Conservation (phyloP, 2,888 invertebrate genomes). For the Diaperis boleti region DNA sequence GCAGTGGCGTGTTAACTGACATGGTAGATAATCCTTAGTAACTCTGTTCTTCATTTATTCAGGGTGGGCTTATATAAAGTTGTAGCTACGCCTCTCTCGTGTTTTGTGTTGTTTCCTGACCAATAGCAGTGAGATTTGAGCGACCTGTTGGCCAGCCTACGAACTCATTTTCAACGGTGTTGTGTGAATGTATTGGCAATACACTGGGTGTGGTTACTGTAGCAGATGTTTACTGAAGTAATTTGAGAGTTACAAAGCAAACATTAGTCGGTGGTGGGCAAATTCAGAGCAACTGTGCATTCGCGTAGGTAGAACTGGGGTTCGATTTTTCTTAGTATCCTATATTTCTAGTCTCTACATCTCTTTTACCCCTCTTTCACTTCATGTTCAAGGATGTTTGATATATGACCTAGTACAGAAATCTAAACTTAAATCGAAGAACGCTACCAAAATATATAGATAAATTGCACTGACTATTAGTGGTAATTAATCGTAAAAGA, state of each 20-base stretch:
- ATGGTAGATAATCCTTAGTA: constrained; percentile 34
- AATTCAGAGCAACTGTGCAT: not conserved
- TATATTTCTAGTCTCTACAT: too few relatives aligned
- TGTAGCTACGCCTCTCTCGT: constrained; percentile 49
- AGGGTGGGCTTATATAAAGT: constrained; percentile 51
- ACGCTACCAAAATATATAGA: too few relatives aligned
- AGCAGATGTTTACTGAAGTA: constrained; percentile 40
- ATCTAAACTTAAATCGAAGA: too few relatives aligned
- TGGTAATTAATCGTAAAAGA: too few relatives aligned
- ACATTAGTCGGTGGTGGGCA: constrained; percentile 4
- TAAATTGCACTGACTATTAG: too few relatives aligned
- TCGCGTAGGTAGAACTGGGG: not conserved
- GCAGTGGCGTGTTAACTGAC: constrained; percentile 10
- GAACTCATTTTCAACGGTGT: constrained; percentile 34
- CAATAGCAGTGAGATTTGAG: constrained; percentile 35
- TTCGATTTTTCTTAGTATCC: not conserved
- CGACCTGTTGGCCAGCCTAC: constrained; percentile 41
- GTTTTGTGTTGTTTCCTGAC: constrained; percentile 41
- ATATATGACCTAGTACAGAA: too few relatives aligned
- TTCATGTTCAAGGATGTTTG: too few relatives aligned
- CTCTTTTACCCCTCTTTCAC: too few relatives aligned
- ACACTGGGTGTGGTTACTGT: constrained; percentile 40
- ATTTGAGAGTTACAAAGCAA: constrained; percentile 18
- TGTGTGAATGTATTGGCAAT: constrained; percentile 34
- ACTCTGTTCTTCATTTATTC: constrained; percentile 42